Evolutionary conservation across 2,797 vertebrate species (phyloP).

Genomic region (Notoglanidium macrostoma): DNA sequence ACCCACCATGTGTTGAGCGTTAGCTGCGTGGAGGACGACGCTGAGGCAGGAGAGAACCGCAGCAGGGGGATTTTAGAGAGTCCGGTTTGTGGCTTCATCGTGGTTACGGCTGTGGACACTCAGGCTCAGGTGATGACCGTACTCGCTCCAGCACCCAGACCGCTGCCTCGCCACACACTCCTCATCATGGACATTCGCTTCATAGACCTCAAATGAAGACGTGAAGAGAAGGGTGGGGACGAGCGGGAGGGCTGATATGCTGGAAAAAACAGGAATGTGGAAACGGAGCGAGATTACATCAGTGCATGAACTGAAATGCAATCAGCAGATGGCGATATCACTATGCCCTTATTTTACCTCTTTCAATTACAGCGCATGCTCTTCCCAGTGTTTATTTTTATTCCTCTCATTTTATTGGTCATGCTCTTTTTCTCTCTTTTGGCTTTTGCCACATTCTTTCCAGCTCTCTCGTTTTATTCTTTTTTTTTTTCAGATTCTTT

Average conservation of each 20-base stretch:
- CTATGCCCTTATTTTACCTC: neutral
- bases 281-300: slow-evolving; percentile 23
- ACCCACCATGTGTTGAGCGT: slow-evolving; percentile 96
- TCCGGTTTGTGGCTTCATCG: slow-evolving; percentile 90
- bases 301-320: slow-evolving; percentile 3
- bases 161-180: slow-evolving; percentile 90
- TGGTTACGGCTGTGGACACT: slow-evolving; percentile 91
- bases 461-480: neutral
- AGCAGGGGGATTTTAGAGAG: slow-evolving; percentile 76
- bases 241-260: too few species aligned
- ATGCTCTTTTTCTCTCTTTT: neutral
- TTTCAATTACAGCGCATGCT: neutral
- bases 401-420: slow-evolving; percentile 15
- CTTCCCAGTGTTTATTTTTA: slow-evolving; percentile 8
- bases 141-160: slow-evolving; percentile 89
- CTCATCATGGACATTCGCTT: slow-evolving; percentile 99
- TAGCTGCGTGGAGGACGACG: slow-evolving; percentile 80
- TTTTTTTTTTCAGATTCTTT: neutral
- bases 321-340: neutral
- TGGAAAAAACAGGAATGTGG: slow-evolving; percentile 1
- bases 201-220: slow-evolving; percentile 89
- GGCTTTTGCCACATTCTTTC: neutral
- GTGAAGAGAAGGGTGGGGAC: neutral
- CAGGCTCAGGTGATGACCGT: slow-evolving; percentile 94
- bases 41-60: slow-evolving; percentile 62